Evolutionary conservation across 1,140 invertebrate genomes (phyloP), one percentile per base, ranked within the genome.

Genomic region (Temnothorax longispinosus): DNA sequence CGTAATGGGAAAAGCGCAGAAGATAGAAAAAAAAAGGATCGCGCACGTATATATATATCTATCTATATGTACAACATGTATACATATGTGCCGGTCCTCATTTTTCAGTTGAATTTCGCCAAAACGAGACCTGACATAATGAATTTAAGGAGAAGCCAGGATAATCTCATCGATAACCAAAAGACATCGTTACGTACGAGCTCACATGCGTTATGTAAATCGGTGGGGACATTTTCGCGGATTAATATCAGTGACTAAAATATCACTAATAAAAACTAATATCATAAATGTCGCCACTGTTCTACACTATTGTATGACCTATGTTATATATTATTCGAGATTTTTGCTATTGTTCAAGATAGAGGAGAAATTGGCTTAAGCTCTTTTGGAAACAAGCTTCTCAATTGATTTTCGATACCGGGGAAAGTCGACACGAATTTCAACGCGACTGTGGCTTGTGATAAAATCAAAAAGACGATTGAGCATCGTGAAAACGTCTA

Each of bases 1-100:
- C 15, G 81, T 88, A 88, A 86, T 90, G 86, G 86, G 88, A 90
- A 90, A 86, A 90, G 56, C 76, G 38, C 27, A 64, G 60, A 44
- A 77, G 58, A 87, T 62, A 44, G 64, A 52, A 52, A 86, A 78
- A 78, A 77, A 77, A 72, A 76, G 18, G 0, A 27, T 27, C 41
- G 13, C 32, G 18, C 11, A 27, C 52, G 15, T 60, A 56, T 67
- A 15, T 67, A 15, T 32, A 27, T 58, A 10, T 52, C 35, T 62
- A 18, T 58, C 8, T 35, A 52, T 50, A 50, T 13, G 5, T 47
- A 47, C 3, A 62, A 41, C 44, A 64, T 50, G 18, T 13, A 35
- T 65, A 47, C 18, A 21, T 65, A 78, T 72, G 56, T 32, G 13
- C 32, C 27, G 35, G 21, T 72, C 41, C 74, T 44, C 88, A 88